These are phyloP conservation scores for Gephyroberyx darwinii DNA, from an alignment of 2,797 vertebrate species.

Conservation along the genomic window DNA sequence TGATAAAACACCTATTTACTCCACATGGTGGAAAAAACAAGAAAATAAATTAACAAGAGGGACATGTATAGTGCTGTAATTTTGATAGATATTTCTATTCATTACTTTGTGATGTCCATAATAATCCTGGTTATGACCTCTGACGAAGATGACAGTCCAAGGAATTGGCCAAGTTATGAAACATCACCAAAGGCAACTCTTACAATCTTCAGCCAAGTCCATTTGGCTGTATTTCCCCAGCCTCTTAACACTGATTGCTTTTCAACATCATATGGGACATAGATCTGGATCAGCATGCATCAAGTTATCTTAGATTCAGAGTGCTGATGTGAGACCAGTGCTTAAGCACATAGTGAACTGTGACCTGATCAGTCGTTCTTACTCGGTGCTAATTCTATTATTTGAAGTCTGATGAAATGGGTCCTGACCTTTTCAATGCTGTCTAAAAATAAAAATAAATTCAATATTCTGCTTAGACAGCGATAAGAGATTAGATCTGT, in stretches of 20 bases:
- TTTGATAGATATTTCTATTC: constrained; percentile 51
- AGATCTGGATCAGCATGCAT: constrained; percentile 30
- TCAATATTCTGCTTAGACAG: constrained; percentile 25
- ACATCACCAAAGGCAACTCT: constrained; percentile 71
- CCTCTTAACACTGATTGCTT: constrained; percentile 48
- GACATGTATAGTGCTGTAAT: constrained; percentile 58
- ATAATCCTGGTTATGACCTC: constrained; percentile 31
- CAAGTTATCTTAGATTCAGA: constrained; percentile 36
- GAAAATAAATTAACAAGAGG: constrained; percentile 58
- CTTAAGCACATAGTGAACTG: constrained; percentile 28
- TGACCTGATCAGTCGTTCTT: constrained; percentile 29
- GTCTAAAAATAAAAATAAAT: constrained; percentile 26
- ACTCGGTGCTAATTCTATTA: constrained; percentile 1
- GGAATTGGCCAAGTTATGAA: constrained; percentile 52
- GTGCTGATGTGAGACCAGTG: constrained; percentile 38
- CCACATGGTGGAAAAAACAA: constrained; percentile 82
- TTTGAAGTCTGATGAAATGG: constrained; percentile 24
- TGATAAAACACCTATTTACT: constrained; percentile 75
- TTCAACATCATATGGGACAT: constrained; percentile 66
- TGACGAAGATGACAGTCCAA: constrained; percentile 39
- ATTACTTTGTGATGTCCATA: constrained; percentile 42
- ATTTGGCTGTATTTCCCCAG: constrained; percentile 24
- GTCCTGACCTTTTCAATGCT: constrained; percentile 26
- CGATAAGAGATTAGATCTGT: constrained; percentile 5
- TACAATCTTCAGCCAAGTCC: constrained; percentile 52